Percentiles rank a stretch among this genome's conserved stretches.
phyloP scores from a whole-genome alignment of 2,888 invertebrate genomes.

The Acanthosepion esculentum region DNA sequence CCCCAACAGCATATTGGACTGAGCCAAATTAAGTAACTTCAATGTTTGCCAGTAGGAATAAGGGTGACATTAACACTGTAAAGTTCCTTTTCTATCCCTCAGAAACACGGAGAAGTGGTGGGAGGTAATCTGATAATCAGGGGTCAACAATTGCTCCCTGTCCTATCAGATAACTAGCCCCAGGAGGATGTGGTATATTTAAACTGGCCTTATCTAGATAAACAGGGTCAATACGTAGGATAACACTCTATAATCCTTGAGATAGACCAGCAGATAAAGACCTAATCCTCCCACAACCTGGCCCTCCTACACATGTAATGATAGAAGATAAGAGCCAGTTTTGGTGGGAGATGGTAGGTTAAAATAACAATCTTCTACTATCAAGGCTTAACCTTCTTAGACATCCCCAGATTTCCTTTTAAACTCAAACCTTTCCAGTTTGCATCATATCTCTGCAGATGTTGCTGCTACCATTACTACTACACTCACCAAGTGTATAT shows the following conservation, averaged over 20 bases:
- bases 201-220: not conserved
- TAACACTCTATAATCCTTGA: not conserved
- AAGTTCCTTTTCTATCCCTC: no score
- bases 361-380: not conserved
- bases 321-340: not conserved
- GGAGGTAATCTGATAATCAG: not conserved
- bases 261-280: not conserved
- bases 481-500: not conserved
- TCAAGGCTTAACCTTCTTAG: not conserved
- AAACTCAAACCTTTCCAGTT: not conserved
- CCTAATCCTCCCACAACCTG: not conserved
- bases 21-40: not conserved
- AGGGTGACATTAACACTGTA: not conserved
- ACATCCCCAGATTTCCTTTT: not conserved
- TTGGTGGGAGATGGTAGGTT: not conserved
- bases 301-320: not conserved
- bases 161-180: slow-evolving; percentile 23
- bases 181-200: slow-evolving; percentile 33
- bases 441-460: not conserved
- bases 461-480: not conserved
- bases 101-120: not conserved
- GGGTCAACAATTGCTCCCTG: slow-evolving; percentile 14
- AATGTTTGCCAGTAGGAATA: not conserved
- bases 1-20: not conserved
- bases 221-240: slow-evolving; percentile 21